These are phyloP conservation scores for Pygoscelis antarcticus DNA, from an alignment of 2,113 vertebrate species.

Conservation along the genomic window DNA sequence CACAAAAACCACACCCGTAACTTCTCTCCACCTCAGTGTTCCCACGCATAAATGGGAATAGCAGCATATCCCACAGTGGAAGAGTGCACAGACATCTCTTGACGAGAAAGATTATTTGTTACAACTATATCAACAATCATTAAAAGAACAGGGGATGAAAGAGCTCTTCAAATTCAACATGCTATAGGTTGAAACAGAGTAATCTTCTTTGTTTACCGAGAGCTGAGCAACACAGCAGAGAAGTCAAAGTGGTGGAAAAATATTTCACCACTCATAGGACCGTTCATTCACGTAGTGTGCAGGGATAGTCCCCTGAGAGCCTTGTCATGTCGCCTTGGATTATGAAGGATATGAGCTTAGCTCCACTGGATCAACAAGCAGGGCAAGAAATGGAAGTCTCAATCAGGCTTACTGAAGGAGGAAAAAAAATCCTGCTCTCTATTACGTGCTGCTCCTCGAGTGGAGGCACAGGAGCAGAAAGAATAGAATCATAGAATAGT, in stretches of 20 bases:
- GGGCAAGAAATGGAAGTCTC: conserved; percentile 26
- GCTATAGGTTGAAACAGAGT: not conserved
- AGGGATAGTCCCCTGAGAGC: not conserved
- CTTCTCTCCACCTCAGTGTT: not conserved
- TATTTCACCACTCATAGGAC: not conserved
- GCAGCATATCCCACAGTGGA: not conserved
- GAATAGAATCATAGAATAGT: too few relatives aligned
- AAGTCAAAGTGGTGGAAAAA: conserved; percentile 1
- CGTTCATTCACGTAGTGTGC: not conserved
- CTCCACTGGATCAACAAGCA: not conserved
- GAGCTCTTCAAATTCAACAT: not conserved
- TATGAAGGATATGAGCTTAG: conserved; percentile 29
- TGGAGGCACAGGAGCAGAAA: not conserved
- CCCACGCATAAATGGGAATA: not conserved
- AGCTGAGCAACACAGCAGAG: not conserved
- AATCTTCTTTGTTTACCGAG: not conserved
- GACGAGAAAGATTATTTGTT: not conserved
- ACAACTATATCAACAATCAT: not conserved
- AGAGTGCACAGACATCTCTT: not conserved
- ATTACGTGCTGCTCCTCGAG: not conserved
- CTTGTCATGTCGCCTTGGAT: not conserved
- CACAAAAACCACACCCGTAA: not conserved
- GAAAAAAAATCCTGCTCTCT: not conserved
- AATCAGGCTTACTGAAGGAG: not conserved
- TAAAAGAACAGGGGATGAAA: not conserved